Conservation (phyloP, 1,140 invertebrate genomes). For the Sycophaga agraensis region DNA sequence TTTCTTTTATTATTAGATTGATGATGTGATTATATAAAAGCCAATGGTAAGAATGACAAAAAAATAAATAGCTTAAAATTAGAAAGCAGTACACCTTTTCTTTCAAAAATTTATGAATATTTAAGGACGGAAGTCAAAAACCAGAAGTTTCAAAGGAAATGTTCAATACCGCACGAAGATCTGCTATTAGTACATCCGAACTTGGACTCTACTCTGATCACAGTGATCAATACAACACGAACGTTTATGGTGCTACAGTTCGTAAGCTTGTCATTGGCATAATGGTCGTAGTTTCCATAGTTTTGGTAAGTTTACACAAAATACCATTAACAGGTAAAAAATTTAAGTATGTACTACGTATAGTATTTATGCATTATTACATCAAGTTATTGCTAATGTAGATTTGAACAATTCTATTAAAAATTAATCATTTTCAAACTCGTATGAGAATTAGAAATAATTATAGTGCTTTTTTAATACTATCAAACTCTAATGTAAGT, state of each 20-base stretch:
- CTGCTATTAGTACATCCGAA: constrained; percentile 52
- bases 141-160: constrained; percentile 40
- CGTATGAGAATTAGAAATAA: no score
- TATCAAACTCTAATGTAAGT: no score
- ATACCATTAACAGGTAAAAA: no score
- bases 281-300: constrained; percentile 51
- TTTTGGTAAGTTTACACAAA: constrained; percentile 52
- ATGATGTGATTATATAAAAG: constrained; percentile 4
- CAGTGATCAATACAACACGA: constrained; percentile 44
- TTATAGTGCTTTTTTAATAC: no score
- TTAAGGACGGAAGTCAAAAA: not conserved
- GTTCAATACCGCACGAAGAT: constrained; percentile 50
- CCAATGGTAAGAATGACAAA: constrained; percentile 19
- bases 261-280: constrained; percentile 50
- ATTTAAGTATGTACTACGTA: no score
- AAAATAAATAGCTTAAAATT: not conserved
- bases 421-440: no score
- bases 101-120: not conserved
- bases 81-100: not conserved
- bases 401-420: no score
- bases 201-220: constrained; percentile 55
- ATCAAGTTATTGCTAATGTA: no score
- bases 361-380: no score
- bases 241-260: constrained; percentile 41
- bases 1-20: no score